These are phyloP conservation scores for Atractosteus spatula DNA, from an alignment of 2,113 vertebrate species.

Conservation along the genomic window DNA sequence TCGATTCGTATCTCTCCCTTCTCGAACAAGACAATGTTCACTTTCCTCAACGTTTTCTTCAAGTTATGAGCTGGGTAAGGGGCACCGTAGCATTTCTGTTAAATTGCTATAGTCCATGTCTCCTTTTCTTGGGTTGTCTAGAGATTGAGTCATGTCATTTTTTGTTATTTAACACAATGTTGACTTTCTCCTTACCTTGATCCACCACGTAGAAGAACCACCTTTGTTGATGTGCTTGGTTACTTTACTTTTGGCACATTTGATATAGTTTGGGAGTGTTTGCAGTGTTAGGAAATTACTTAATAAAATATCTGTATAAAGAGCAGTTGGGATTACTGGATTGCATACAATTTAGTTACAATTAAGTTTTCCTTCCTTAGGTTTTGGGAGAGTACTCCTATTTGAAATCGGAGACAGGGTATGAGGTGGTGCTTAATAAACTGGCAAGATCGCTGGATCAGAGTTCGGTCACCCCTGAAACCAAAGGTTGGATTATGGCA, in stretches of 20 bases:
- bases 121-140: no score
- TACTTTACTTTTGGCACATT: neutral
- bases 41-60: constrained; percentile 89
- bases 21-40: constrained; percentile 61
- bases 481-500: constrained; percentile 82
- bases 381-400: constrained; percentile 87
- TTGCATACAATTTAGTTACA: neutral
- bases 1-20: constrained; percentile 77
- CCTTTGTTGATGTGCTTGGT: neutral
- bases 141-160: no score
- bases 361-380: constrained; percentile 49
- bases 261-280: neutral
- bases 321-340: no score
- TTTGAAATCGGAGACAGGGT: constrained; percentile 65
- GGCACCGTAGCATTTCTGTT: constrained; percentile 8
- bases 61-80: constrained; percentile 97
- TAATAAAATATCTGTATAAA: no score
- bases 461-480: constrained; percentile 75
- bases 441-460: constrained; percentile 69
- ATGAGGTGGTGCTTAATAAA: constrained; percentile 66
- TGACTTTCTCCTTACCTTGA: neutral
- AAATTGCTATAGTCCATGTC: no score
- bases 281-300: no score
- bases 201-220: no score
- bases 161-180: neutral